Evolutionary conservation across 2,888 invertebrate genomes (phyloP), one percentile per base, ranked within the genome.

Genomic region (Leptinotarsa haldemani): DNA sequence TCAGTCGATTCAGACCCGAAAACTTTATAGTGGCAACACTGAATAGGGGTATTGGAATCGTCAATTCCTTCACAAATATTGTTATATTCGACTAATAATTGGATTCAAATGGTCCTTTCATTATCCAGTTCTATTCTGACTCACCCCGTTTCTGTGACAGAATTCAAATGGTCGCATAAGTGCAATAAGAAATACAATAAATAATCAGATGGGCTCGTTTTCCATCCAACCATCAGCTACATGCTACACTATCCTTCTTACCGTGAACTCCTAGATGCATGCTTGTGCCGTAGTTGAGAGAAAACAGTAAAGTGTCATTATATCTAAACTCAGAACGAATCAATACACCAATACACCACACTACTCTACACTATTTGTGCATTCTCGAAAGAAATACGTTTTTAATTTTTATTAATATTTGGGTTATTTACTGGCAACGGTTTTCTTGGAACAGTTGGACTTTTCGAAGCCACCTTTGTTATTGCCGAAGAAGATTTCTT

Each of bases 401-500:
- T n/a, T 40, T 61, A 40, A 22, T 13, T 3, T 20, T 61, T 30
- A 61, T 40, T 61, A 30, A n/a, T 25, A 61, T n/a, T 61, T 5
- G 40, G 2, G 71, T 72, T 78, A 78, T 77, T 81, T 87, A 91
- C 91, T 87, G 90, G 90, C 81, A 92, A 87, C 52, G 90, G 90
- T 88, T 91, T 90, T 77, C 91, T 87, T 81, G 88, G 89, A 0
- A 83, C 79, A 72, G 83, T 84, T 4, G 86, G 85, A 75, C 88
- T 88, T 82, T 87, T 83, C 73, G 75, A 74, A 40, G 78, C 71
- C 70, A 77, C 65, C 78, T 82, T 85, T 22, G 71, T 78, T 46
- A 75, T 67, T 50, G 78, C 77, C 25, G 82, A 74, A 66, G 82
- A 78, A 81, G 78, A 82, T 86, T 82, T 77, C 84, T 76, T 76